Conservation (phyloP, 1,140 invertebrate species). For the Macrostomum lignano region DNA sequence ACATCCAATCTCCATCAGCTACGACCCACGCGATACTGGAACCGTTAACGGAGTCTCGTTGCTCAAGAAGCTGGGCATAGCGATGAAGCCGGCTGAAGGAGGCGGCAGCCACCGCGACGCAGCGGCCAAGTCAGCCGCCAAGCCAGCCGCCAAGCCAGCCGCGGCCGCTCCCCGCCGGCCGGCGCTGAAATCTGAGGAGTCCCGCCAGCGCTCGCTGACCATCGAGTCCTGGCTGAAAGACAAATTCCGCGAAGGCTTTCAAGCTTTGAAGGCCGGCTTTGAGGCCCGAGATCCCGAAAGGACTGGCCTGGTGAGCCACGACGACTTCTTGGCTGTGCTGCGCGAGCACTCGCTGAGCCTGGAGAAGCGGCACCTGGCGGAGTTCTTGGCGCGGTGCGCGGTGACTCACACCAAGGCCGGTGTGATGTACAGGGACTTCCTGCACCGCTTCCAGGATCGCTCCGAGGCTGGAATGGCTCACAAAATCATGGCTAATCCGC, state of each 20-base stretch:
- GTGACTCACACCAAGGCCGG: slow-evolving; percentile 13
- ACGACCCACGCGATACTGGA: no score
- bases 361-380: slow-evolving; percentile 17
- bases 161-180: no score
- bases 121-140: no score
- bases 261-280: slow-evolving; percentile 18
- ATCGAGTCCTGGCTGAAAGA: slow-evolving; percentile 25
- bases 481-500: slow-evolving; percentile 18
- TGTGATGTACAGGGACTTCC: slow-evolving; percentile 19
- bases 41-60: no score
- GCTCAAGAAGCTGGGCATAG: no score
- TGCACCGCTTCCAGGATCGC: slow-evolving; percentile 23
- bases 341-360: slow-evolving; percentile 15
- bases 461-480: slow-evolving; percentile 22
- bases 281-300: slow-evolving; percentile 17
- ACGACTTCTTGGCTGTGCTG: slow-evolving; percentile 18
- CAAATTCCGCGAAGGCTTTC: slow-evolving; percentile 25
- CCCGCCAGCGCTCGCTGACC: no score
- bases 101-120: no score
- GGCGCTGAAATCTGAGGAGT: no score
- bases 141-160: no score
- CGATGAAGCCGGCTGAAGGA: no score
- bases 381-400: slow-evolving; percentile 20
- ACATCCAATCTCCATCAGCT: no score
- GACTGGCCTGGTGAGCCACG: slow-evolving; percentile 15